Conservation (phyloP, 2,113 vertebrate species). For the Toxotes jaculatrix region DNA sequence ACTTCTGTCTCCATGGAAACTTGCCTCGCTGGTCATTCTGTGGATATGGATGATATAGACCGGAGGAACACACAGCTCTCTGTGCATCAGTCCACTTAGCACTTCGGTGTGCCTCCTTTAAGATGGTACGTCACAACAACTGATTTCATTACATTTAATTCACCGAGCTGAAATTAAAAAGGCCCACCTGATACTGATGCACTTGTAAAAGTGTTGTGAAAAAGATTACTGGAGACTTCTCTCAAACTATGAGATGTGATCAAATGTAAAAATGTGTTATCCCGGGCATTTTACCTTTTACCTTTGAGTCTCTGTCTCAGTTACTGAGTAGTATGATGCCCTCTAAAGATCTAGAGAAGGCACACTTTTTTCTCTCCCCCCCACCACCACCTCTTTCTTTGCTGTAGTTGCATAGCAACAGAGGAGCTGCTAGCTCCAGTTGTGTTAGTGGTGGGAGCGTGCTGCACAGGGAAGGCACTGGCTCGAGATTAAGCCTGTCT, state of each 20-base stretch:
- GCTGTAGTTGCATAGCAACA: slow-evolving; percentile 87
- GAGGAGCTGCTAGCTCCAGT: slow-evolving; percentile 82
- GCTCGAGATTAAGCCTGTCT: slow-evolving; percentile 80
- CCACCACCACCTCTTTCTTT: slow-evolving; percentile 60
- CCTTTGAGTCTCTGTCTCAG: slow-evolving; percentile 60
- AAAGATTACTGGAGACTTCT: background rate
- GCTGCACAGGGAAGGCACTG: slow-evolving; percentile 71
- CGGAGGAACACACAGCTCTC: slow-evolving; percentile 39
- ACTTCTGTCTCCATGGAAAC: slow-evolving; percentile 84
- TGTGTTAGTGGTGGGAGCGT: slow-evolving; percentile 77
- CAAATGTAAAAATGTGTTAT: slow-evolving; percentile 6
- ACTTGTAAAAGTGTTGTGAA: slow-evolving; percentile 3
- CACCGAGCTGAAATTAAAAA: slow-evolving; percentile 43
- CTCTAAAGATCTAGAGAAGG: slow-evolving; percentile 79
- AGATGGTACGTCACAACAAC: slow-evolving; percentile 12
- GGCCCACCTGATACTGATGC: background rate
- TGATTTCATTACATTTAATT: slow-evolving; percentile 29
- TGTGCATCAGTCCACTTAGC: slow-evolving; percentile 60
- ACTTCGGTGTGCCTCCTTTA: slow-evolving; percentile 3
- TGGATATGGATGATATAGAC: slow-evolving; percentile 75
- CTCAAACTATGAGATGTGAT: slow-evolving; percentile 20
- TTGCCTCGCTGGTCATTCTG: slow-evolving; percentile 75
- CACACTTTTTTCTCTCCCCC: slow-evolving; percentile 57
- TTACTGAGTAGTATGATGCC: slow-evolving; percentile 71
- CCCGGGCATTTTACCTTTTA: background rate